Base-by-base conservation (phyloP, 2,888 invertebrate species). In the Ormyrus thymus region DNA sequence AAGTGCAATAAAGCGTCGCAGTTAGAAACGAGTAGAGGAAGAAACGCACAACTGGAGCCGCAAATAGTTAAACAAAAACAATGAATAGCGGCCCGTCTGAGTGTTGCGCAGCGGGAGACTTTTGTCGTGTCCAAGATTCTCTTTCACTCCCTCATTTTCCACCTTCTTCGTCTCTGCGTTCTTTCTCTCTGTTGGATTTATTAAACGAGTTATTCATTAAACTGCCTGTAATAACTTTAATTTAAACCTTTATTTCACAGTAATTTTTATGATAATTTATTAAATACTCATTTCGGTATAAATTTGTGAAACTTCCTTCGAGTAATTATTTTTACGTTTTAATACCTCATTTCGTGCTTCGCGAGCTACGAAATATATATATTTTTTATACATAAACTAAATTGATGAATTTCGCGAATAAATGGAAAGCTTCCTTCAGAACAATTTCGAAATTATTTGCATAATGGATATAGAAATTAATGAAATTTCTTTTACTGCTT, bases 11-110 rank as follows among this genome's bases (percentile, higher is more conserved):
- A 68, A 68, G n/a, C 55, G 46, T 46, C n/a, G n/a, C 45, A 9
- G 50, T 50, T 46, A 65, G 50, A 65, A 55, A 46, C 45, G 55
- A 56, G 13, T 10, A 29, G 29, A 65, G 53, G 65, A 15, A 71
- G 43, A 61, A 46, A 29, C 15, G 8, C 10, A 6, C 9, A 29
- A 2, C 7, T 29, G 29, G 29, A 29, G 48, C 56, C 5, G 6
- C 45, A 66, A 68, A 65, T 64, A 70, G 50, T 65, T 64, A 9
- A 70, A 65, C 43, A 71, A 76, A 71, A 70, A 76, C 45, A 65
- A 58, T 65, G 48, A 62, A 71, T 71, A 58, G 45, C 15, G n/a
- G 48, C 7, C 6, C 11, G 55, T 69, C 64, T 43, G 53, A 62
- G 50, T 59, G 51, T 65, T 46, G 43, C 64, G 10, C 66, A 50